Evolutionary conservation across 2,797 vertebrate genomes (phyloP), one percentile per base, ranked within the genome.

Genomic region (Parambassis ranga): DNA sequence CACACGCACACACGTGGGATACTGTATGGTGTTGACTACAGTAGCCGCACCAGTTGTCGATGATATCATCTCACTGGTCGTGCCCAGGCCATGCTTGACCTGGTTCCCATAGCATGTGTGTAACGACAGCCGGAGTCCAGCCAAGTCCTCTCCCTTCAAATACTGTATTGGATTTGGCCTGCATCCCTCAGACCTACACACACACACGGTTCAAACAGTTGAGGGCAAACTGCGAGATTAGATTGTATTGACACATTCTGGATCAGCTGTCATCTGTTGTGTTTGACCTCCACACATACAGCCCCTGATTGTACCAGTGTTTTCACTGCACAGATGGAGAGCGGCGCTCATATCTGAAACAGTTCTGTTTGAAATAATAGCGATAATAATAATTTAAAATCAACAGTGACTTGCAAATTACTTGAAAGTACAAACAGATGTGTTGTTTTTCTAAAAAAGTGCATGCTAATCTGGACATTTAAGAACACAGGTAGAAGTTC

Each of bases 31-130:
- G 57, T 66, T 56, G 58, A 65, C 55, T 42, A 30, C 65, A 60
- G 52, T 71, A 49, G 60, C 43, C 5, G 14, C 75, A 70, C 67
- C 72, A 83, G 55, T 83, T 77, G 83, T 75, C 49, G 38, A 71
- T 82, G 73, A 83, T 63, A 67, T 81, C 77, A 81, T 81, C 67
- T 62, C 61, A 35, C 44, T 68, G 62, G 72, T 63, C 67, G 57
- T 62, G 31, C 55, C 53, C n/a, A 8, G 35, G 41, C 50, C 27
- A 56, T 43, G 70, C 51, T 58, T 81, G 78, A 83, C 81, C 78
- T 81, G 72, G 55, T 81, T 85, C 68, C 52, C 37, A 81, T 28
- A 31, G 46, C 6, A 13, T 27, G 41, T 59, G 28, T 49, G n/a
- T n/a, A n/a, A n/a, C n/a, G n/a, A n/a, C n/a, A n/a, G n/a, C n/a